phyloP scores from a whole-genome alignment of 2,113 vertebrate genomes.

The Sterna hirundo region DNA sequence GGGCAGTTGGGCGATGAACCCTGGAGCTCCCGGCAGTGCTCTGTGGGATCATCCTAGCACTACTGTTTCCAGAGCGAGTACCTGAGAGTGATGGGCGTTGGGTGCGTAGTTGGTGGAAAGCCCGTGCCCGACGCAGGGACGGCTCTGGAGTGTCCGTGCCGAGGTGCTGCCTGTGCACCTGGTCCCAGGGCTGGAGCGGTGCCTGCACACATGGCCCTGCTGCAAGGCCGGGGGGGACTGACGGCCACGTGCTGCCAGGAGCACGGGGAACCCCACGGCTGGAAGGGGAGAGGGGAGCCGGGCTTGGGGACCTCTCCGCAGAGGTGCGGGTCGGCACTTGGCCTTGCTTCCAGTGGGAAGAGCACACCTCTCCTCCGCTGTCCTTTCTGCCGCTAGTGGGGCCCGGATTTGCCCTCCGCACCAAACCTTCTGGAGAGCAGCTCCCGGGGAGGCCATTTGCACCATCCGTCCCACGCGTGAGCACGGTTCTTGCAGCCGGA shows the following conservation, averaged over 20 bases:
- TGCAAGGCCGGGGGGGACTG: not conserved
- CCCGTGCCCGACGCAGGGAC: not conserved
- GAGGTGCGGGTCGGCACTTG: not conserved
- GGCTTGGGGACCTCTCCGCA: not conserved
- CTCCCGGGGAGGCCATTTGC: rapidly evolving
- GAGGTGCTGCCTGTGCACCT: not conserved
- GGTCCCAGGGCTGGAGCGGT: not conserved
- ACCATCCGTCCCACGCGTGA: rapidly evolving
- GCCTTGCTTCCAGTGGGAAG: not conserved
- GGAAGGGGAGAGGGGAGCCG: not conserved
- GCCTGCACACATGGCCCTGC: not conserved
- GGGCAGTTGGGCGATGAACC: not conserved
- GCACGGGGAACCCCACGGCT: rapidly evolving
- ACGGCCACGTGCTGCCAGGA: too few relatives aligned
- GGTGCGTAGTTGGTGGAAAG: not conserved
- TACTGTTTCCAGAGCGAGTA: too few relatives aligned
- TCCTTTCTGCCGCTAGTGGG: not conserved
- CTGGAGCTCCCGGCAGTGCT: not conserved
- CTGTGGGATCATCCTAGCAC: not conserved
- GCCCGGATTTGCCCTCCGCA: too few relatives aligned
- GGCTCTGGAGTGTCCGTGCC: not conserved
- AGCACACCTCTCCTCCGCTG: not conserved
- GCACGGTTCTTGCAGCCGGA: not conserved
- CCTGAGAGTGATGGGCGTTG: too few relatives aligned
- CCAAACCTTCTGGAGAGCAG: not conserved